phyloP scores from a whole-genome alignment of 2,797 vertebrate species.

The Rallus crepitans region DNA sequence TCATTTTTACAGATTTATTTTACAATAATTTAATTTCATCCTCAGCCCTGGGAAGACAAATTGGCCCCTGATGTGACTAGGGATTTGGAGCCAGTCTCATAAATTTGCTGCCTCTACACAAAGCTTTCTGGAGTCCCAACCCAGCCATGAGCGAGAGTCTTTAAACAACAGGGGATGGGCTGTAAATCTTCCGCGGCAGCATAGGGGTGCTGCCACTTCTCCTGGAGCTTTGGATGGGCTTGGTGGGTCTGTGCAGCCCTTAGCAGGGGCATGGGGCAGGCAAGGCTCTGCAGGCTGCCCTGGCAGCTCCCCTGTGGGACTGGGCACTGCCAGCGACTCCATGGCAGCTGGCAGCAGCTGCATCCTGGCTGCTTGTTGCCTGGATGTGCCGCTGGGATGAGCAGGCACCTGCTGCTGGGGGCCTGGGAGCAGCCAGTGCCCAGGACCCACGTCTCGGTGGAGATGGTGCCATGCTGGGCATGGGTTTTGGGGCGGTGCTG shows the following conservation, averaged over 20 bases:
- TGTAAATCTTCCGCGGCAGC: rapidly evolving
- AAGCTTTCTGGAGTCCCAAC: conserved; percentile 25
- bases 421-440: rapidly evolving
- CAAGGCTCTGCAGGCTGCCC: not conserved
- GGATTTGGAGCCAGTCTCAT: conserved; percentile 62
- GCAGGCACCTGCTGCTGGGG: not conserved
- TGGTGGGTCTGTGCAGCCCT: not conserved
- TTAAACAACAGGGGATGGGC: not conserved
- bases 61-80: conserved; percentile 59
- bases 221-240: not conserved
- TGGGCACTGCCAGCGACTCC: rapidly evolving
- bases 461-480: rapidly evolving
- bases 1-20: conserved; percentile 79
- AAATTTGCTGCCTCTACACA: conserved; percentile 67
- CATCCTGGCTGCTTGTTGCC: rapidly evolving
- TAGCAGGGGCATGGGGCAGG: not conserved
- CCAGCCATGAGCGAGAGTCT: not conserved
- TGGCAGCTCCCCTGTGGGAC: not conserved
- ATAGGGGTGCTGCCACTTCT: not conserved
- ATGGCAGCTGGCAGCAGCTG: rapidly evolving
- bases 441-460: not conserved
- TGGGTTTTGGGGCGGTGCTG: rapidly evolving
- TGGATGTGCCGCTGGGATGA: not conserved
- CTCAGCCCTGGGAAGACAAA: conserved; percentile 74
- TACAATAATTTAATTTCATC: conserved; percentile 80